phyloP scores from a whole-genome alignment of 2,888 invertebrate species.

The Sturmia bella region DNA sequence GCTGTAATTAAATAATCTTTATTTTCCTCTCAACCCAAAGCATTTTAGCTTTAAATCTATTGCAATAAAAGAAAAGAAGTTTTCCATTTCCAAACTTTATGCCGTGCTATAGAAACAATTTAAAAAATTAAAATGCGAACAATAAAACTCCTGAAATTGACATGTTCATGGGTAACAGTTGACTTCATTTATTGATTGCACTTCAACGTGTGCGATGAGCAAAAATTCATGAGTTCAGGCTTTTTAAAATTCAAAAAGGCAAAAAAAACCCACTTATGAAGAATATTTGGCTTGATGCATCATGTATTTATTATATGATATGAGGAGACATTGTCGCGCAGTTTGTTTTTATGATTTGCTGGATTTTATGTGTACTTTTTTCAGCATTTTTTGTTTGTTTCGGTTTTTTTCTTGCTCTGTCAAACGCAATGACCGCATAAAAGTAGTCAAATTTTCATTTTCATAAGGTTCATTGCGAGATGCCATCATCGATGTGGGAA shows the following conservation, averaged over 20 bases:
- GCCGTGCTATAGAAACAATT: too few species aligned
- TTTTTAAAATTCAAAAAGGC: constrained; percentile 8
- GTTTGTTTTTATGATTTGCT: constrained; percentile 53
- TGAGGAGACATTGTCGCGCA: constrained; percentile 62
- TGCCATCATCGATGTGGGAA: constrained; percentile 23
- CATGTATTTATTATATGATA: constrained; percentile 47
- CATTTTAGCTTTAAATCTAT: too few species aligned
- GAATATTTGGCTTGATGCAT: constrained; percentile 40
- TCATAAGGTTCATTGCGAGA: constrained; percentile 31
- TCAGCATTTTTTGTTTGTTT: not conserved
- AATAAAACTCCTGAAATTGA: too few species aligned
- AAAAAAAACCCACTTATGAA: constrained; percentile 8
- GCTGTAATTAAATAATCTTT: too few species aligned
- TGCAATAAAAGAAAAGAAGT: too few species aligned
- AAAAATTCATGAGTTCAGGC: not conserved
- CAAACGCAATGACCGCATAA: constrained; percentile 53
- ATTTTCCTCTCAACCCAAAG: too few species aligned
- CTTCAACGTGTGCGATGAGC: not conserved
- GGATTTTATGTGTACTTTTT: constrained; percentile 6
- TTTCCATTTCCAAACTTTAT: too few species aligned
- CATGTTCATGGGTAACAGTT: not conserved
- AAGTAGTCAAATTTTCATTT: constrained; percentile 47
- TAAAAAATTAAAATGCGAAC: too few species aligned
- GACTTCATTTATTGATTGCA: constrained; percentile 1
- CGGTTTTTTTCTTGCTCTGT: constrained; percentile 10